Base-by-base conservation (phyloP, 2,797 vertebrate genomes). In the Pseudotriccus pelzelni region DNA sequence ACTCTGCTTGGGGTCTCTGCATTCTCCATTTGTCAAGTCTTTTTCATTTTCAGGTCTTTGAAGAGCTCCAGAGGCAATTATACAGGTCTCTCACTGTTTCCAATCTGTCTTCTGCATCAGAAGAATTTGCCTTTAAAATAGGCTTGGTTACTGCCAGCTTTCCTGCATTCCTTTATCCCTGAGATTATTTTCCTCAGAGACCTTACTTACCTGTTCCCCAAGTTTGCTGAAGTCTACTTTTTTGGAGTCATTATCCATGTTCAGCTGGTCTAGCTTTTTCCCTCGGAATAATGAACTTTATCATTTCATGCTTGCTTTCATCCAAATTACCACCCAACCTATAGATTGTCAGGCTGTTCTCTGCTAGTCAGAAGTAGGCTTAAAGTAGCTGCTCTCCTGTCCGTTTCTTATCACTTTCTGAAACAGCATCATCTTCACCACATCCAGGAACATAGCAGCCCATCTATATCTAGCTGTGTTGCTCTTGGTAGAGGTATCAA, bases 91-190 rank as follows among this genome's bases (percentile, higher is more conserved):
- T 96, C n/a, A 50, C 68, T 89, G 32, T 92, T 95, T 92, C 94
- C 56, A 94, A 90, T 90, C 95, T 95, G 90, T 69, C 81, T 95
- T 93, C 86, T 96, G 46, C 92, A 92, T 92, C 78, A 96, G 90
- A 93, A 53, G 52, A 94, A 96, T 96, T 97, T 96, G 92, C 92
- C 94, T 97, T 96, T 96, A 95, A 95, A 96, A 95, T 32, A 83
- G 72, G 20, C 30, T 77, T 77, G 82, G 74, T 70, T 87, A 91
- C 56, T 90, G 90, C 96, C 93, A 95, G 94, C 12, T 95, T 90
- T 94, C 92, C 90, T 82, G 68, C 92, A 92, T 96, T 97, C 93
- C 84, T 96, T 93, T 94, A 87, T 89, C 32, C 86, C 30, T 87
- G 67, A 96, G 84, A 89, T 83, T 87, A 89, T 89, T 92, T 91